Evolutionary conservation across 2,797 vertebrate species (phyloP).

Genomic region (Rhinogobio ventralis): DNA sequence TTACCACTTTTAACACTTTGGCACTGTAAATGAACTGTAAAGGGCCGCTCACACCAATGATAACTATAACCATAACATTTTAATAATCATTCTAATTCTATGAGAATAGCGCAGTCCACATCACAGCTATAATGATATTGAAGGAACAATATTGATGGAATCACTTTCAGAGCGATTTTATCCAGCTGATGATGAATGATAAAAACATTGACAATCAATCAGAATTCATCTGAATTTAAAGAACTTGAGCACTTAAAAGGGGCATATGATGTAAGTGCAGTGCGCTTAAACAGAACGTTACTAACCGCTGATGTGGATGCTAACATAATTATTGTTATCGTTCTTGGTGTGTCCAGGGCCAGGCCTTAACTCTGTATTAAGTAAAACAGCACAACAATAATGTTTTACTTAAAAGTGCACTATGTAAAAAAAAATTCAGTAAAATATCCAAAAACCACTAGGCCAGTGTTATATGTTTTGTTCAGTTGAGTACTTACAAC

Average conservation of each 20-base stretch:
- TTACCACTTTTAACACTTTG: neutral
- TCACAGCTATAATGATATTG: no score
- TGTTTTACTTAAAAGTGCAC: neutral
- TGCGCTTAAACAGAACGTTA: no score
- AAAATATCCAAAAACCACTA: no score
- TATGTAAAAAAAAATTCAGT: no score
- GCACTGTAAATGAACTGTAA: neutral
- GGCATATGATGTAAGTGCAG: no score
- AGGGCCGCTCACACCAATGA: neutral
- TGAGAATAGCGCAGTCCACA: neutral
- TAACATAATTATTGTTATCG: neutral
- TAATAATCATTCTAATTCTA: neutral
- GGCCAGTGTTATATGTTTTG: no score
- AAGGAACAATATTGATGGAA: no score
- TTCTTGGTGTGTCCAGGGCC: neutral
- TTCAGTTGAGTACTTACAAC: no score
- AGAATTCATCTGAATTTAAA: neutral
- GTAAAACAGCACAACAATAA: neutral
- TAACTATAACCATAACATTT: neutral
- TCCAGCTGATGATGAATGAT: neutral
- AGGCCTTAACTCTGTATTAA: neutral
- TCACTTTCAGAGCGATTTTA: no score
- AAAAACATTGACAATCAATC: neutral
- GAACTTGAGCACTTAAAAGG: no score
- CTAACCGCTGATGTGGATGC: no score